phyloP scores from a whole-genome alignment of 2,888 invertebrate genomes.

The Hyposoter didymator region DNA sequence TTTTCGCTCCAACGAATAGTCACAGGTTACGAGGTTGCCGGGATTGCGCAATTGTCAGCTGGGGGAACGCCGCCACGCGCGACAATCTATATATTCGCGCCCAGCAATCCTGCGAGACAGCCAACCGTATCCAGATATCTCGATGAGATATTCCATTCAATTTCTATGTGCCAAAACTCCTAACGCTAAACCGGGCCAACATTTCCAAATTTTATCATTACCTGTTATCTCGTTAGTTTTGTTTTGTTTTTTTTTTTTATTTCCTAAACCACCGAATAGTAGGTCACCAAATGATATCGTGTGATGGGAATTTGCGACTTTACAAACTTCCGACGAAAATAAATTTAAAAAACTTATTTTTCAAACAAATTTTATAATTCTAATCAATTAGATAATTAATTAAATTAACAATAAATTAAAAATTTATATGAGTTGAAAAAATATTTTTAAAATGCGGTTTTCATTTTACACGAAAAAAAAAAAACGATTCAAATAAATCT shows the following conservation, averaged over 20 bases:
- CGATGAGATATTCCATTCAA: slow-evolving; percentile 15
- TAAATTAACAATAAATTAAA: too few relatives aligned
- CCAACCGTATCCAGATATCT: not conserved
- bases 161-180: slow-evolving; percentile 3
- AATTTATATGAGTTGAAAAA: too few relatives aligned
- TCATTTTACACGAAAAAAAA: not conserved
- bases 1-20: slow-evolving; percentile 42
- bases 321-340: not conserved
- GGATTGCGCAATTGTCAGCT: slow-evolving; percentile 31
- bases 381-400: too few relatives aligned
- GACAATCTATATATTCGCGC: not conserved
- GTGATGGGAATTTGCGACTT: not conserved
- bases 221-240: not conserved
- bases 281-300: not conserved
- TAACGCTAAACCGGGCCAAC: not conserved
- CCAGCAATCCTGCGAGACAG: not conserved
- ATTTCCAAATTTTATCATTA: not conserved
- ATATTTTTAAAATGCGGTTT: not conserved
- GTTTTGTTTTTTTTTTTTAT: not conserved
- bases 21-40: slow-evolving; percentile 40
- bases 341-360: not conserved
- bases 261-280: not conserved
- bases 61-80: not conserved
- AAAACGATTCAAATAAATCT: too few relatives aligned
- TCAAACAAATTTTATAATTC: too few relatives aligned